Base-by-base conservation (phyloP, 2,113 vertebrate genomes). In the Pandion haliaetus region DNA sequence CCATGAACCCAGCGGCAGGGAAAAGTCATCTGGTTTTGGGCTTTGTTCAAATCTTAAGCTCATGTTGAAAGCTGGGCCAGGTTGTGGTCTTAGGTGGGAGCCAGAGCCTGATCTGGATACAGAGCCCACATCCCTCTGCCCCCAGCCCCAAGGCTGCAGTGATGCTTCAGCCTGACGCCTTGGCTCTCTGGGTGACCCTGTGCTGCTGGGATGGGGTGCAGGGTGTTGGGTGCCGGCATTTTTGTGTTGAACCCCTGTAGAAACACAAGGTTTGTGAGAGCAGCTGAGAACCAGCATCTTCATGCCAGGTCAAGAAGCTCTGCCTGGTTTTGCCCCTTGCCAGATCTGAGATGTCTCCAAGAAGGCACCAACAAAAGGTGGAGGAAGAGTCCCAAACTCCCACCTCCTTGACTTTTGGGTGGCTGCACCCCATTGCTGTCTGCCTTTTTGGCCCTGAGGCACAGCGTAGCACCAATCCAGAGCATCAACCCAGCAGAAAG, bases 381-480 rank as follows among this genome's bases (percentile, higher is more conserved):
- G 16, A 23, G 25, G 42, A 62, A 52, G 38, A 66, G 26, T 20
- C 57, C 50, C 18, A 34, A 42, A 36, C 23, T 59, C 85, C 69
- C 38, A 24, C 29, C 4, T 10, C 10, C 25, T 12, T 26, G 50
- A 18, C 6, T 23, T 10, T 4, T 6, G 17, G 50, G 57, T 45
- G 62, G 28, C 45, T 42, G 26, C 38, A 10, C 12, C 57, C 74
- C 3, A 4, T 17, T 18, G 34, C 24, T 55, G 23, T 19, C 65
- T 28, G 50, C 45, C 14, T 26, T 52, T 21, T 4, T 10, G 38
- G 26, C 57, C 25, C 59, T 2, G 0, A 38, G 25, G 65, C 21
- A 12, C 59, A 31, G 16, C 6, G 3, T 3, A n/a, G 38, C 54
- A 10, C 34, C 0, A 0, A 38, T 5, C 78, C 66, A 8, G n/a